Evolutionary conservation across 1,140 invertebrate species (phyloP), one percentile per base, ranked within the genome.

Genomic region (Elymnias hypermnestra): DNA sequence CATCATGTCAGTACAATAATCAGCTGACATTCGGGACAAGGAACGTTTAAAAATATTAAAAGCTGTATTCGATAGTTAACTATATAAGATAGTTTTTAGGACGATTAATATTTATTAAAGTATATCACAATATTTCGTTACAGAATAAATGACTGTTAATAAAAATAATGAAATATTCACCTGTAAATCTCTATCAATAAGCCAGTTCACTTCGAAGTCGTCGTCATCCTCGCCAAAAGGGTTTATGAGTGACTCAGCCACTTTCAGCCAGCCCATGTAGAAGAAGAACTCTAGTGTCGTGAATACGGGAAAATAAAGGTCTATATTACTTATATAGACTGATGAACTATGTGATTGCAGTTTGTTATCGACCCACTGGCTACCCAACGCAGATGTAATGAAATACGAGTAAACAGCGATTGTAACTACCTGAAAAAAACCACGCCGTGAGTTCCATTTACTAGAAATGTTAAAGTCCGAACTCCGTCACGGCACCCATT

Each of bases 211-310:
- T 87, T 91, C 89, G 52, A 89, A 90, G 57, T 90, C 89, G 63
- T 97, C 95, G 61, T 97, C 95, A 65, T 97, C 95, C 83, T 97
- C 95, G 1, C 95, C 96, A 70, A 97, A 97, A 0, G 94, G 94
- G 77, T 95, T 95, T 15, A 96, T 94, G 13, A 95, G 78, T 10
- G 91, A 91, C 74, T 96, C 94, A 0, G 94, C 94, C 19, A 95
- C 94, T 88, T 97, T 97, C 14, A 97, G 82, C 95, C 95, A 97
- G n/a, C 95, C 95, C 90, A 96, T 94, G 67, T 96, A 97, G 81
- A 95, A 94, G 70, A 94, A 93, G 63, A 95, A 95, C 63, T 94
- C 89, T 26, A 97, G 84, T 0, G 94, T 91, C 1, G 93, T 95
- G 70, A 97, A 97, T 54, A 97, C 85, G 0, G 96, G 96, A 69